These are phyloP conservation scores for Apantesis nais DNA, from an alignment of 2,888 invertebrate species.

Conservation along the genomic window DNA sequence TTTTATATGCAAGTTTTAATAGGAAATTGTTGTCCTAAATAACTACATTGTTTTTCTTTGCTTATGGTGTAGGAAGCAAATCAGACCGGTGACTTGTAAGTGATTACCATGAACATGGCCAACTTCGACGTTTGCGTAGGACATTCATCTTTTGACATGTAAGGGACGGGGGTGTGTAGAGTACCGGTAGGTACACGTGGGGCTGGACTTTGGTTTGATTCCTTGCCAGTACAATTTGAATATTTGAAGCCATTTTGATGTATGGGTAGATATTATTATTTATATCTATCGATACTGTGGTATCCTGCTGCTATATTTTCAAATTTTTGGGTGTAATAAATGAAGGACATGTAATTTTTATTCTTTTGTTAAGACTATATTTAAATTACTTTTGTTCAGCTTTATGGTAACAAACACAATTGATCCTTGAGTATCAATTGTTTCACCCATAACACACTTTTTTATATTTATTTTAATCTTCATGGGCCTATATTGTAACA, in stretches of 20 bases:
- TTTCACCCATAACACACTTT: no score
- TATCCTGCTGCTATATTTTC: no score
- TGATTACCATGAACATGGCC: no score
- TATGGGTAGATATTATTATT: slow-evolving; percentile 36
- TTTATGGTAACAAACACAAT: no score
- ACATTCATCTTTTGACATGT: background rate
- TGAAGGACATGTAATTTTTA: background rate
- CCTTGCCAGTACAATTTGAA: slow-evolving; percentile 24
- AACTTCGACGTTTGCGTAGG: background rate
- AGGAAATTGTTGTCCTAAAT: background rate
- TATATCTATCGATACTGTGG: background rate
- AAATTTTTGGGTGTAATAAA: background rate
- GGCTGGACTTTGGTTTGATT: slow-evolving; percentile 14
- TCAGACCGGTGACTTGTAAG: no score
- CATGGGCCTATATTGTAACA: no score
- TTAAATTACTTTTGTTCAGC: background rate
- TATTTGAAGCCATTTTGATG: slow-evolving; percentile 40
- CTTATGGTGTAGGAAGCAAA: background rate
- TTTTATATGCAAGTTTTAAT: background rate
- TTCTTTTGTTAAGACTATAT: background rate
- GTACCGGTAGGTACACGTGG: no score
- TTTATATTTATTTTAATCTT: no score
- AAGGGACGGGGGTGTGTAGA: no score
- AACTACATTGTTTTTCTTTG: background rate
- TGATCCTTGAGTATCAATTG: no score